These are phyloP conservation scores for Denticeps clupeoides DNA, from an alignment of 2,797 vertebrate species.

Conservation along the genomic window DNA sequence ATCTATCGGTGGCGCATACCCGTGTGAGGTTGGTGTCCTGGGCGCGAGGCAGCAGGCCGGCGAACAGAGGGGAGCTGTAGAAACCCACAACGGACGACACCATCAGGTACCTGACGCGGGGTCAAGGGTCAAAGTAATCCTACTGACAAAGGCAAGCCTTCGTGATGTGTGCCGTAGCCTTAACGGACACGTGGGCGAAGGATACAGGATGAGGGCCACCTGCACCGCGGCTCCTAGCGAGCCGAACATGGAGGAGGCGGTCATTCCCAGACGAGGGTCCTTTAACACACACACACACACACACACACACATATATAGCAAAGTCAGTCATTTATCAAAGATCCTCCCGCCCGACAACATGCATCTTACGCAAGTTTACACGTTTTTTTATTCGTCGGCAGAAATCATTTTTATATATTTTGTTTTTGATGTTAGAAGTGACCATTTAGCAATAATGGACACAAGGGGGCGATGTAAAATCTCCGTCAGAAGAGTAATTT, in stretches of 20 bases:
- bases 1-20: conserved; percentile 42
- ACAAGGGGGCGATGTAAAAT: too few species aligned
- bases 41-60: conserved; percentile 66
- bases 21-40: conserved; percentile 88
- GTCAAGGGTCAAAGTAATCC: conserved; percentile 35
- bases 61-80: conserved; percentile 88
- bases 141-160: too few species aligned
- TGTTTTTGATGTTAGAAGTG: too few species aligned
- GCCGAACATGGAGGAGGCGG: conserved; percentile 90
- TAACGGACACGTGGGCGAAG: conserved; percentile 41
- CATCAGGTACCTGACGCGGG: conserved; percentile 77
- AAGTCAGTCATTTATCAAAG: not conserved
- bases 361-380: too few species aligned
- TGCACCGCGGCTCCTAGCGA: conserved; percentile 88
- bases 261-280: conserved; percentile 80
- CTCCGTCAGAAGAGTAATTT: too few species aligned
- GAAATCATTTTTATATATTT: too few species aligned
- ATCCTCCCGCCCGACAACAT: too few species aligned
- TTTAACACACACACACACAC: conserved; percentile 33
- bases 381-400: too few species aligned
- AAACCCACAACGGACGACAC: conserved; percentile 89
- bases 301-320: not conserved
- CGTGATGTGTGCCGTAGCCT: too few species aligned
- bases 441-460: too few species aligned
- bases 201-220: conserved; percentile 96